Evolutionary conservation across 2,888 invertebrate genomes (phyloP).

Genomic region (Polydesmus complanatus): DNA sequence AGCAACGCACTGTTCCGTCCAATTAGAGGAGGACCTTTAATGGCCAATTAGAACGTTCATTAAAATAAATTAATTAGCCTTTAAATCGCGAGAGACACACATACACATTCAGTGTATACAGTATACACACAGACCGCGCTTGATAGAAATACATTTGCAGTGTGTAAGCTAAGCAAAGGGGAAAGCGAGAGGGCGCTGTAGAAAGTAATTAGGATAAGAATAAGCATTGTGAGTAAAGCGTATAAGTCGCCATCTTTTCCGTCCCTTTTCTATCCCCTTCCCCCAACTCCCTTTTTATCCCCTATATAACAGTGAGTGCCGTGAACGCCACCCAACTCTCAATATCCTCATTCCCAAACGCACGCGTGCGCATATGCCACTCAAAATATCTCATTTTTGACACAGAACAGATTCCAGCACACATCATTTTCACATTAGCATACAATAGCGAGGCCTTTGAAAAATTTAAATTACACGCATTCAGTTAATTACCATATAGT

Average conservation of each 20-base stretch:
- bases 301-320: too few species aligned
- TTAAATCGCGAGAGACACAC: constrained; percentile 14
- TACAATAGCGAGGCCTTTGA: neutral
- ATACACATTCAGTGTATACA: neutral
- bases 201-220: neutral
- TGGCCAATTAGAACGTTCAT: constrained; percentile 15
- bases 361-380: neutral
- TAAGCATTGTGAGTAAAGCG: too few species aligned
- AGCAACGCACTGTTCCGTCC: neutral
- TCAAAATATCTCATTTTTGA: neutral
- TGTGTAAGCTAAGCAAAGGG: neutral
- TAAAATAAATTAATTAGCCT: constrained; percentile 15
- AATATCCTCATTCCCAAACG: neutral
- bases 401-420: neutral
- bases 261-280: too few species aligned
- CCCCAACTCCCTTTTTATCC: too few species aligned
- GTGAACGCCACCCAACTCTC: neutral
- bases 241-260: too few species aligned
- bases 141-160: neutral
- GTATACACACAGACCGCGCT: neutral
- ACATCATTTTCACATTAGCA: neutral
- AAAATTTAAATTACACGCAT: neutral
- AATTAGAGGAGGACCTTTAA: neutral
- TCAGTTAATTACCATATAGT: neutral
- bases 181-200: neutral